Percentiles rank a stretch among this genome's conserved stretches.
Evolutionary conservation across 1,140 invertebrate genomes (phyloP).

Genomic region (Doryteuthis pealeii): DNA sequence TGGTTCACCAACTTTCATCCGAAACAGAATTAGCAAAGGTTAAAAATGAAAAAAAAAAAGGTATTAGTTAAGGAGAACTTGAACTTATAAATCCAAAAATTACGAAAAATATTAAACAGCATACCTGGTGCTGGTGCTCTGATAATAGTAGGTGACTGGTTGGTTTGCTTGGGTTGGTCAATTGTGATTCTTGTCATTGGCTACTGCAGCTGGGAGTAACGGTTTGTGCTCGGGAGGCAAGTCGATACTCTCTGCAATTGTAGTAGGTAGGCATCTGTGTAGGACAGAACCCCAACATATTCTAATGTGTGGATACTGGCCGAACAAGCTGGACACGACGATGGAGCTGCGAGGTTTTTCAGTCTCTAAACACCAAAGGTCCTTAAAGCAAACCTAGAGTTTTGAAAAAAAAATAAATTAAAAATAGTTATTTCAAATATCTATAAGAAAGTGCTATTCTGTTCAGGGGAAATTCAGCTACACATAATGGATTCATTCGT

Average conservation of each 20-base stretch:
- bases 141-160: slow-evolving; percentile 25
- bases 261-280: slow-evolving; percentile 88
- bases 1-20: too few species aligned
- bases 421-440: too few species aligned
- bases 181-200: slow-evolving; percentile 49
- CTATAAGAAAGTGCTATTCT: too few species aligned
- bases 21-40: too few species aligned
- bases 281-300: slow-evolving; percentile 91
- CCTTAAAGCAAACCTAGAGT: slow-evolving; percentile 91
- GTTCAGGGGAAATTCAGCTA: too few species aligned
- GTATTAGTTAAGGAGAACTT: too few species aligned
- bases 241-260: slow-evolving; percentile 88
- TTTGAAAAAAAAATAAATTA: too few species aligned
- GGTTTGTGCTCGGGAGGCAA: slow-evolving; percentile 54
- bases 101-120: slow-evolving; percentile 20
- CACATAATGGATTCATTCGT: too few species aligned
- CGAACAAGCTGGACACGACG: slow-evolving; percentile 88
- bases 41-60: too few species aligned
- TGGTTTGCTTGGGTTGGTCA: slow-evolving; percentile 25
- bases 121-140: slow-evolving; percentile 36
- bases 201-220: slow-evolving; percentile 60
- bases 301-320: slow-evolving; percentile 92
- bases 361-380: slow-evolving; percentile 97
- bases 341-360: slow-evolving; percentile 85
- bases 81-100: too few species aligned